Evolutionary conservation across 2,888 invertebrate genomes (phyloP).

Genomic region (Cantharis nigra): DNA sequence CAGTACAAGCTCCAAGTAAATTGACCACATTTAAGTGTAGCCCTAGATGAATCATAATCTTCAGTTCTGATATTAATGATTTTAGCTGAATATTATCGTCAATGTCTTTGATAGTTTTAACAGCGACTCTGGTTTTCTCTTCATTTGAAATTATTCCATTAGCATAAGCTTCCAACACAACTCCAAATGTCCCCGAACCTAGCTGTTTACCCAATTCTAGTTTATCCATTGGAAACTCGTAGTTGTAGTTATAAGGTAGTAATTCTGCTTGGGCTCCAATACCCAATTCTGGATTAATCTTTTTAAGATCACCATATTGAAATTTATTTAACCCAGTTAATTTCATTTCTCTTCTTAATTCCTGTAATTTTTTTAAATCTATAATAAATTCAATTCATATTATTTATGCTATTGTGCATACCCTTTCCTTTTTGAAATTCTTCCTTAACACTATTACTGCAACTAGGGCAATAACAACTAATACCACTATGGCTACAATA

Average conservation of each 20-base stretch:
- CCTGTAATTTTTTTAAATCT: conserved; percentile 56
- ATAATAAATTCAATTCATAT: too few species aligned
- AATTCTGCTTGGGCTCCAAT: conserved; percentile 92
- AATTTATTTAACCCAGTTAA: conserved; percentile 76
- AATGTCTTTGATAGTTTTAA: conserved; percentile 92
- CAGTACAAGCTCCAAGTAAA: conserved; percentile 91
- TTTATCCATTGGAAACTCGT: conserved; percentile 87
- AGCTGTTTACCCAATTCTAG: conserved; percentile 82
- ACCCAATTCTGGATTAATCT: conserved; percentile 85
- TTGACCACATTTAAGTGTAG: conserved; percentile 95
- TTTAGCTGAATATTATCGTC: conserved; percentile 84
- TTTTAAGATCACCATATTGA: conserved; percentile 77
- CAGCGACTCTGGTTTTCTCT: conserved; percentile 81
- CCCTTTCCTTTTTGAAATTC: conserved; percentile 58
- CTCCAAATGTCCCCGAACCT: conserved; percentile 94
- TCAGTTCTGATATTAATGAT: conserved; percentile 89
- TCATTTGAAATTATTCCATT: conserved; percentile 78
- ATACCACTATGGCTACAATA: not conserved
- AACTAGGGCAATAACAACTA: not conserved
- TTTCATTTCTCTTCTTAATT: conserved; percentile 69
- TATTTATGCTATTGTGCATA: conserved; percentile 10
- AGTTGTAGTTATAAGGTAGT: conserved; percentile 87
- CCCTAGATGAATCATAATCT: conserved; percentile 94
- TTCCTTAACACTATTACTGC: conserved; percentile 20
- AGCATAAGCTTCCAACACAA: conserved; percentile 87